Base-by-base conservation (phyloP, 2,113 vertebrate genomes). In the Pelmatolapia mariae region DNA sequence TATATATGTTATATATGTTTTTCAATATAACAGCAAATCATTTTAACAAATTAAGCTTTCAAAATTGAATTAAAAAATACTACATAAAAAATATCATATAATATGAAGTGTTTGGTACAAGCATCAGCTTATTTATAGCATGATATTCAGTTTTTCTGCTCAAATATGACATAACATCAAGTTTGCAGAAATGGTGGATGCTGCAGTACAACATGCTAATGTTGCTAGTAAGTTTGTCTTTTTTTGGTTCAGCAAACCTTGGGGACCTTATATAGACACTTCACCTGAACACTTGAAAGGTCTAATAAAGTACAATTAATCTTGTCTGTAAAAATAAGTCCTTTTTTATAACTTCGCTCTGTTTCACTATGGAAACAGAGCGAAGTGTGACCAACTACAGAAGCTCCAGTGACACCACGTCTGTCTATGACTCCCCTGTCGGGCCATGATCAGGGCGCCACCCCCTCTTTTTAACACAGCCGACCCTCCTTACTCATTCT, bases 161-260 rank as follows among this genome's bases (percentile, higher is more conserved):
- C 68, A 45, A 45, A 45, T 16, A 7, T 43, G 36, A 43, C n/a
- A 10, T 10, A 43, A 43, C n/a, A 43, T 24, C 38, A 43, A 43
- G 57, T 7, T 24, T 56, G 6, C 6, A 45, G 43, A 45, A 15
- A 45, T 24, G 22, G 22, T 56, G 53, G 53, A 56, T 56, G 6
- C 66, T 43, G n/a, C 66, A 71, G n/a, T 24, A 43, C 66, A 40
- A n/a, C 61, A 36, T 66, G 33, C 33, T 38, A 68, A 43, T 26
- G 57, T 4, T 61, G 29, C 59, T 61, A 0, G 1, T 2, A 71
- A 43, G 3, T 16, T 1, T 16, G 16, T 19, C 13, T 16, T 6
- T 13, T 43, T 16, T 24, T 24, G 66, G 66, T 43, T 71, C 66
- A 24, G 66, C n/a, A 6, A 71, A 43, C 3, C 5, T 71, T 10